Conservation (phyloP, 2,888 invertebrate species). For the Pheosia gnoma region DNA sequence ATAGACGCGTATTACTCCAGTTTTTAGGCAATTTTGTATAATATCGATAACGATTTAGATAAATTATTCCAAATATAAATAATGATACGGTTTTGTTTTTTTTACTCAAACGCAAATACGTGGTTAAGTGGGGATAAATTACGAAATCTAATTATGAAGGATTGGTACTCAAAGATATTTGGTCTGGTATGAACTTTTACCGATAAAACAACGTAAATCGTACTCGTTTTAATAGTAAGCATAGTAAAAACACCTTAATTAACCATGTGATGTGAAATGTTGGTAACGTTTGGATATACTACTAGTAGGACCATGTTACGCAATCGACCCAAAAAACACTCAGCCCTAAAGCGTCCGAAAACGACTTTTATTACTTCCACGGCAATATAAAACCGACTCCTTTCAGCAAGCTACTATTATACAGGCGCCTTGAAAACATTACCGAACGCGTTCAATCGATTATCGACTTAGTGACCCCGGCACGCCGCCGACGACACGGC, state of each 20-base stretch:
- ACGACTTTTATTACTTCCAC: slow-evolving; percentile 71
- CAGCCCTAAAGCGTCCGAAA: slow-evolving; percentile 47
- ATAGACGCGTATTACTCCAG: too few relatives aligned
- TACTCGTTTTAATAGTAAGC: too few relatives aligned
- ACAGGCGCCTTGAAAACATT: slow-evolving; percentile 77
- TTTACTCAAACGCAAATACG: too few relatives aligned
- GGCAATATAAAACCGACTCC: slow-evolving; percentile 52
- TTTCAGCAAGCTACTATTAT: slow-evolving; percentile 72
- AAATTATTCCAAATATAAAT: too few relatives aligned
- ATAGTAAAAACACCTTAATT: background rate
- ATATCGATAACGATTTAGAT: too few relatives aligned
- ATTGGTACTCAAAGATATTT: too few relatives aligned
- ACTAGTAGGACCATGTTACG: slow-evolving; percentile 50
- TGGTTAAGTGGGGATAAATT: too few relatives aligned
- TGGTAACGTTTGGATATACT: background rate
- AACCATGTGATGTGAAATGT: background rate
- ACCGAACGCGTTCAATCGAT: slow-evolving; percentile 76
- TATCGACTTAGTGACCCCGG: slow-evolving; percentile 61
- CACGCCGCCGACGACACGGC: slow-evolving; percentile 24
- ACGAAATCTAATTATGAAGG: too few relatives aligned
- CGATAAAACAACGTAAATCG: too few relatives aligned
- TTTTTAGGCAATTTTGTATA: too few relatives aligned
- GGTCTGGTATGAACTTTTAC: too few relatives aligned
- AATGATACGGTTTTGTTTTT: too few relatives aligned
- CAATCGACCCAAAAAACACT: slow-evolving; percentile 47